These are phyloP conservation scores for Crotalus tigris DNA, from an alignment of 2,113 vertebrate genomes.

Conservation along the genomic window DNA sequence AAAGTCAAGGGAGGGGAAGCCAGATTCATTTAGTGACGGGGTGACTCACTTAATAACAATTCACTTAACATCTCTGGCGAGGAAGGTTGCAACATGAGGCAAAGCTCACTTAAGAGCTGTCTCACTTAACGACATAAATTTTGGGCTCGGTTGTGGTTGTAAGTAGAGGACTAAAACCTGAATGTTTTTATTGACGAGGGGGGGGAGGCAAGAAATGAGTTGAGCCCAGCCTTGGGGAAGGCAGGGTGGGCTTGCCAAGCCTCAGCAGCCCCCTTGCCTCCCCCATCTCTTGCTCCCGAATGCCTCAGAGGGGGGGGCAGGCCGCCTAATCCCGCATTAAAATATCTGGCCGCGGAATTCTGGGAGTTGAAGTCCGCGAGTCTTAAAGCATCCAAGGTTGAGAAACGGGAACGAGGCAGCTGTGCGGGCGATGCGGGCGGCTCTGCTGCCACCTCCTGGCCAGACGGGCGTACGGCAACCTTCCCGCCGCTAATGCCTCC, in stretches of 20 bases:
- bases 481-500: background rate
- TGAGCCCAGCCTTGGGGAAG: background rate
- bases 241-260: background rate
- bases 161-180: background rate
- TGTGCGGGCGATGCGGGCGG: no score
- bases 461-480: background rate
- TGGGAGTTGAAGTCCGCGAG: background rate
- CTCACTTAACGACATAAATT: background rate
- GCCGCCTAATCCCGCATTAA: background rate
- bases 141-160: background rate
- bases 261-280: background rate
- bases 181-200: background rate
- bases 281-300: background rate
- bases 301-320: background rate
- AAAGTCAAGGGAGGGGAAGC: no score
- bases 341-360: background rate
- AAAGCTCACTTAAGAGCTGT: background rate
- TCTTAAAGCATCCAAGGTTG: background rate
- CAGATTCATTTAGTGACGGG: no score
- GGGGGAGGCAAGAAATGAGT: background rate
- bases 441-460: background rate
- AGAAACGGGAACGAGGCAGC: background rate
- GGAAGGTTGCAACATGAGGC: background rate
- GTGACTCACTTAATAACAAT: no score
- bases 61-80: background rate